Evolutionary conservation across 2,797 vertebrate species (phyloP).

Genomic region (Neoniphon sammara): DNA sequence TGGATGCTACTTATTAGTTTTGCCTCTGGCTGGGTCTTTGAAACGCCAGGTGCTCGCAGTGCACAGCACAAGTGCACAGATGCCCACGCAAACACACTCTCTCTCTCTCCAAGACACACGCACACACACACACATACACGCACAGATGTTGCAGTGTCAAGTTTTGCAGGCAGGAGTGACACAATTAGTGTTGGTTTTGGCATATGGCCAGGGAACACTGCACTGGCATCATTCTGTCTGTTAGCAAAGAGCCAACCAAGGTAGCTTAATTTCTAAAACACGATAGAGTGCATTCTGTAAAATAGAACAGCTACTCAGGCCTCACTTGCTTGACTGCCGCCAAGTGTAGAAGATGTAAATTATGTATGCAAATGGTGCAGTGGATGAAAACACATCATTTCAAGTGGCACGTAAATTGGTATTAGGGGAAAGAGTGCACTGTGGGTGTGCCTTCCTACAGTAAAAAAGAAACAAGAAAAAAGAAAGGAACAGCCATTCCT

Average conservation of each 20-base stretch:
- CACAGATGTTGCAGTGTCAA: constrained; percentile 20
- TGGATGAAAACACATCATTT: constrained; percentile 40
- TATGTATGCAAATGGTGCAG: constrained; percentile 28
- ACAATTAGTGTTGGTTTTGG: constrained; percentile 50
- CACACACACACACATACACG: background rate
- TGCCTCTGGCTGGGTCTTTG: constrained; percentile 64
- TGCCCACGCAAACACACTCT: background rate
- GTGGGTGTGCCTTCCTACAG: background rate
- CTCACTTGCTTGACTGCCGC: constrained; percentile 15
- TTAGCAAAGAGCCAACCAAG: constrained; percentile 33
- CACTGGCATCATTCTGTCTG: constrained; percentile 24
- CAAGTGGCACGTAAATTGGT: constrained; percentile 37
- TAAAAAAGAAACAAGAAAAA: constrained; percentile 4
- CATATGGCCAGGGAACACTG: constrained; percentile 28
- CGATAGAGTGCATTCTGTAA: constrained; percentile 20
- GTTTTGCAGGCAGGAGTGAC: constrained; percentile 28
- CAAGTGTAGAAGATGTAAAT: constrained; percentile 27
- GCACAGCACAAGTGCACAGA: constrained; percentile 9
- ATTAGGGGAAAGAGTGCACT: constrained; percentile 34
- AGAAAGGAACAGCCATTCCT: constrained; percentile 12
- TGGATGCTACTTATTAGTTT: constrained; percentile 64
- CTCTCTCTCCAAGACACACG: background rate
- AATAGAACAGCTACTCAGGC: constrained; percentile 25
- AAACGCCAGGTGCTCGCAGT: constrained; percentile 65
- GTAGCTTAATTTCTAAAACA: constrained; percentile 19